phyloP scores from a whole-genome alignment of 1,140 invertebrate species.

The Orius insidiosus region DNA sequence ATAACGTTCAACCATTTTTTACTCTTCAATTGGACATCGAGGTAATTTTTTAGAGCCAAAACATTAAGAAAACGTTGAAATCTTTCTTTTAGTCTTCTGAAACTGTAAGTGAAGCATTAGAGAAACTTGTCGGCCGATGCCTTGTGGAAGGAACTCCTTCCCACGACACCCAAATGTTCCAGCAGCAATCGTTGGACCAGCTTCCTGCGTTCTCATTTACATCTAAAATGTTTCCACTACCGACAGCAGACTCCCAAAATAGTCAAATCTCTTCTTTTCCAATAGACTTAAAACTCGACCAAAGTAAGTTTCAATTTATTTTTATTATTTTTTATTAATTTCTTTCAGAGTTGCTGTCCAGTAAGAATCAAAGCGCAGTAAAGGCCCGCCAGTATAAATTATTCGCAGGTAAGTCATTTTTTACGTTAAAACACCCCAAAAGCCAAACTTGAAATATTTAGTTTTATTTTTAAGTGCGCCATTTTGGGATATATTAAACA shows the following conservation, averaged over 20 bases:
- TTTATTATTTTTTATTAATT: conserved; percentile 1
- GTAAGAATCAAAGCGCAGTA: conserved; percentile 8
- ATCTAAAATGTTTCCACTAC: conserved; percentile 70
- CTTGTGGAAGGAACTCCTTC: conserved; percentile 63
- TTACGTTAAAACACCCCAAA: background rate
- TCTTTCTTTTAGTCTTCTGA: conserved; percentile 46
- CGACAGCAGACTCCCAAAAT: conserved; percentile 71
- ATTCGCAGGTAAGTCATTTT: conserved; percentile 33
- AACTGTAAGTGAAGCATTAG: conserved; percentile 68
- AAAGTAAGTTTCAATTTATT: conserved; percentile 44
- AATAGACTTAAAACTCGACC: conserved; percentile 74
- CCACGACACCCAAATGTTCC: conserved; percentile 65
- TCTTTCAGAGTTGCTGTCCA: conserved; percentile 59
- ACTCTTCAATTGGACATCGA: conserved; percentile 87
- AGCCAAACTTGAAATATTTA: background rate
- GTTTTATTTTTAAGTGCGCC: background rate
- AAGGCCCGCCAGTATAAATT: conserved; percentile 36
- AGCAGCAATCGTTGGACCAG: conserved; percentile 73
- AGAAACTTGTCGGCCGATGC: conserved; percentile 65
- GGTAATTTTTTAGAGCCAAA: conserved; percentile 30
- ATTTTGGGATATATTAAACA: conserved; percentile 1
- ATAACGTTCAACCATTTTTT: conserved; percentile 83
- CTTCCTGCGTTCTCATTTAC: conserved; percentile 66
- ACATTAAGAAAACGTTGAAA: background rate
- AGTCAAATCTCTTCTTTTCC: conserved; percentile 75